These are phyloP conservation scores for Nymphicus hollandicus DNA, from an alignment of 2,113 vertebrate genomes.

Conservation along the genomic window DNA sequence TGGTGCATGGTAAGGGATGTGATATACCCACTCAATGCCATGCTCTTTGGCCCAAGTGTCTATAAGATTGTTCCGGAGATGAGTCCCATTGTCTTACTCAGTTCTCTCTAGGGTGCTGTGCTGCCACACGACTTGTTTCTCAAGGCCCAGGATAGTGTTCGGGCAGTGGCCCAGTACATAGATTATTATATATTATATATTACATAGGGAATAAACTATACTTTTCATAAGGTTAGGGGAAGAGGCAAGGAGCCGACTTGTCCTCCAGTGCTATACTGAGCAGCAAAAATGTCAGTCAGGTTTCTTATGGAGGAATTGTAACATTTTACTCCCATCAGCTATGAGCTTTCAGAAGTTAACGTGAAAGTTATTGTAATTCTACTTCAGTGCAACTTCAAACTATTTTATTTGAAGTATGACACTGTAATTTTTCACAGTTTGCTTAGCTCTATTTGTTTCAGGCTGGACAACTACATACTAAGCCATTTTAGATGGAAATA, in stretches of 20 bases:
- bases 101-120: neutral
- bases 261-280: neutral
- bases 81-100: neutral
- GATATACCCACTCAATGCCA: neutral
- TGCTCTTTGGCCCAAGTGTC: neutral
- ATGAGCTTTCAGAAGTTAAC: neutral
- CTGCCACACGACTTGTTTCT: neutral
- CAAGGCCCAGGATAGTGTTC: neutral
- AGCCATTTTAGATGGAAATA: neutral
- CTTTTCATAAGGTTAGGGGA: neutral
- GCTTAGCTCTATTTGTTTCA: neutral
- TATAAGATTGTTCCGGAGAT: neutral
- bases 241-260: neutral
- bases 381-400: neutral
- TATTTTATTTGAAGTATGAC: neutral
- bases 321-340: neutral
- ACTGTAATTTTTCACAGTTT: neutral
- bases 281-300: neutral
- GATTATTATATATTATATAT: neutral
- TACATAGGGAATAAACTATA: neutral
- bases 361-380: neutral
- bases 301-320: neutral
- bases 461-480: neutral
- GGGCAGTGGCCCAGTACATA: neutral
- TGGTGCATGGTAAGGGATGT: too few species aligned